These are phyloP conservation scores for Campoplex nolae DNA, from an alignment of 2,888 invertebrate genomes.

Conservation along the genomic window DNA sequence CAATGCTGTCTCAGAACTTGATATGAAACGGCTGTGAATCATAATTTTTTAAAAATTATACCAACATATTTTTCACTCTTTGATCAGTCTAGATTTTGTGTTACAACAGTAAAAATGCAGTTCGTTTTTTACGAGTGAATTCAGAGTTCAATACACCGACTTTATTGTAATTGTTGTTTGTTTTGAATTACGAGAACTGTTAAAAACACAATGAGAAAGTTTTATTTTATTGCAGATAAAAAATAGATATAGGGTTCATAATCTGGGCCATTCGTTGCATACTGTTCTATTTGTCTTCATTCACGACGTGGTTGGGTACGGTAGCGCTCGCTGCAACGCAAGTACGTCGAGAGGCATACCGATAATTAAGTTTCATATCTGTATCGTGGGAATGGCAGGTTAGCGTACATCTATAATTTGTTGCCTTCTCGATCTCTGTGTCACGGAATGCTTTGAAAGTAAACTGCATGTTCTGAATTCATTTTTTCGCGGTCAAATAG, in stretches of 20 bases:
- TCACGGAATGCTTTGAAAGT: slow-evolving; percentile 37
- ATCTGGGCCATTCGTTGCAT: slow-evolving; percentile 30
- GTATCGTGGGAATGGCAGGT: slow-evolving; percentile 45
- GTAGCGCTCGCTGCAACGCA: slow-evolving; percentile 15
- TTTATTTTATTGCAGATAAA: slow-evolving; percentile 9
- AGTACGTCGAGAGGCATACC: slow-evolving; percentile 16
- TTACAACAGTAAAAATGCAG: background rate
- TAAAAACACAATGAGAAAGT: slow-evolving; percentile 1
- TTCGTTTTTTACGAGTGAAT: background rate
- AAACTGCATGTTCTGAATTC: slow-evolving; percentile 57
- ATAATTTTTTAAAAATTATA: background rate
- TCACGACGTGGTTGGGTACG: background rate
- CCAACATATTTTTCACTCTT: background rate
- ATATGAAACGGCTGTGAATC: background rate
- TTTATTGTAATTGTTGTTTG: background rate
- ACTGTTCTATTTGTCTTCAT: slow-evolving; percentile 13
- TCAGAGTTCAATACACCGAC: background rate
- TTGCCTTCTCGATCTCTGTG: slow-evolving; percentile 48
- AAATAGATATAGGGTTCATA: background rate
- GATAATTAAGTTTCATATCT: slow-evolving; percentile 66
- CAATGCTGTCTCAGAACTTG: no score
- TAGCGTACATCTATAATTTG: slow-evolving; percentile 52
- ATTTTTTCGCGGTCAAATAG: slow-evolving; percentile 11
- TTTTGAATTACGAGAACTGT: background rate
- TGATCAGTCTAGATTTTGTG: background rate